phyloP scores from a whole-genome alignment of 2,797 vertebrate genomes.

The Avahi laniger region DNA sequence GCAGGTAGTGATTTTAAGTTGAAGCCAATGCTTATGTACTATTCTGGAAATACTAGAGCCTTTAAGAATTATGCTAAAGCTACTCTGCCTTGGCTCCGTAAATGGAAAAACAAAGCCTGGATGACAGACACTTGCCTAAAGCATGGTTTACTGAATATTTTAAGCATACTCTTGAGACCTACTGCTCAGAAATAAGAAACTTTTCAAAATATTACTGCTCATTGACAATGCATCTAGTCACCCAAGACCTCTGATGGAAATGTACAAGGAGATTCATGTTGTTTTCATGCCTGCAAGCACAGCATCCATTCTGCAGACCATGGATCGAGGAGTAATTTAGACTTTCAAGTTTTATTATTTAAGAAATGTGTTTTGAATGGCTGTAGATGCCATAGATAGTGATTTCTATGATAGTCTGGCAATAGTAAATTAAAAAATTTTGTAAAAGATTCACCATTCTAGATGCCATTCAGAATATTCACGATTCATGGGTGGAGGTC shows the following conservation, averaged over 20 bases:
- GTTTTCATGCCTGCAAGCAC: neutral
- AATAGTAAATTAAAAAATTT: neutral
- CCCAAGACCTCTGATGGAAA: neutral
- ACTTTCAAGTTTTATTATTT: neutral
- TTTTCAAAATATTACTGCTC: neutral
- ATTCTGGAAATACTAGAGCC: neutral
- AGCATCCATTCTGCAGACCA: neutral
- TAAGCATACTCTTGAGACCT: neutral
- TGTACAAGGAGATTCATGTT: neutral
- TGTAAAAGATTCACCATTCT: neutral
- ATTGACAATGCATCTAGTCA: neutral
- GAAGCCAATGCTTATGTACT: neutral
- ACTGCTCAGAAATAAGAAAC: neutral
- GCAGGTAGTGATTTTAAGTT: neutral
- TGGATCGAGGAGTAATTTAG: neutral
- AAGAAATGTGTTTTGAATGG: neutral
- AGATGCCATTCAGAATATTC: neutral
- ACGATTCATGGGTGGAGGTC: neutral
- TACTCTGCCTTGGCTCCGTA: neutral
- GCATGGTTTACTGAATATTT: neutral
- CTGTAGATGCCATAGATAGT: neutral
- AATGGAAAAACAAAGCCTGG: neutral
- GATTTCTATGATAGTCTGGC: neutral
- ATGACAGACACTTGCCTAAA: neutral
- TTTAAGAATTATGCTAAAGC: neutral